These are phyloP conservation scores for Rugalucina vietnamica DNA, from an alignment of 2,888 invertebrate species.

Conservation along the genomic window DNA sequence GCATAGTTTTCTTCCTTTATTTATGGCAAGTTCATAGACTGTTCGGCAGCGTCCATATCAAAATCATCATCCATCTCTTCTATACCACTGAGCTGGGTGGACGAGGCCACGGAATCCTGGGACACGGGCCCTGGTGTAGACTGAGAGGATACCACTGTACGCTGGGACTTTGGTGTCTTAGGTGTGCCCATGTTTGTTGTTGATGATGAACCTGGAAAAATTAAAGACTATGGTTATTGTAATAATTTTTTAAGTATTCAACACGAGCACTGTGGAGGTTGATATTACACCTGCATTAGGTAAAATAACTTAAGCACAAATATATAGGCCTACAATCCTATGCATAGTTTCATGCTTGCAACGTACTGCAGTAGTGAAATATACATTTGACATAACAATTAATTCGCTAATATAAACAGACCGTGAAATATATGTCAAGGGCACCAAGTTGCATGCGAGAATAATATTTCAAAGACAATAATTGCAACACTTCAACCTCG, in stretches of 20 bases:
- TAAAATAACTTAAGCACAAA: too few relatives aligned
- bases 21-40: constrained; percentile 30
- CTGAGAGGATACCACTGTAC: constrained; percentile 42
- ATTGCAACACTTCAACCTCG: too few relatives aligned
- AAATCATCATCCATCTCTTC: constrained; percentile 72
- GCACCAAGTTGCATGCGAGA: too few relatives aligned
- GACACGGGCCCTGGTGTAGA: constrained; percentile 54
- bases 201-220: constrained; percentile 5
- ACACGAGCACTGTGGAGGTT: too few relatives aligned
- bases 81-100: constrained; percentile 40
- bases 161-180: constrained; percentile 48
- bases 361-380: too few relatives aligned
- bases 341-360: too few relatives aligned
- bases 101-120: constrained; percentile 24
- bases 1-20: neutral
- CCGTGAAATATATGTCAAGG: too few relatives aligned
- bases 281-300: too few relatives aligned
- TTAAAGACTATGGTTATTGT: neutral
- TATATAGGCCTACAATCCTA: too few relatives aligned
- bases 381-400: too few relatives aligned
- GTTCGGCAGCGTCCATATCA: constrained; percentile 51
- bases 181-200: constrained; percentile 35
- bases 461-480: too few relatives aligned
- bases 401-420: too few relatives aligned
- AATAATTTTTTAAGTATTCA: neutral